A percentile compares a stretch with the other conserved stretches of the same genome.
These are phyloP conservation scores for Cettia cetti DNA, from an alignment of 2,113 vertebrate genomes.

Conservation along the genomic window DNA sequence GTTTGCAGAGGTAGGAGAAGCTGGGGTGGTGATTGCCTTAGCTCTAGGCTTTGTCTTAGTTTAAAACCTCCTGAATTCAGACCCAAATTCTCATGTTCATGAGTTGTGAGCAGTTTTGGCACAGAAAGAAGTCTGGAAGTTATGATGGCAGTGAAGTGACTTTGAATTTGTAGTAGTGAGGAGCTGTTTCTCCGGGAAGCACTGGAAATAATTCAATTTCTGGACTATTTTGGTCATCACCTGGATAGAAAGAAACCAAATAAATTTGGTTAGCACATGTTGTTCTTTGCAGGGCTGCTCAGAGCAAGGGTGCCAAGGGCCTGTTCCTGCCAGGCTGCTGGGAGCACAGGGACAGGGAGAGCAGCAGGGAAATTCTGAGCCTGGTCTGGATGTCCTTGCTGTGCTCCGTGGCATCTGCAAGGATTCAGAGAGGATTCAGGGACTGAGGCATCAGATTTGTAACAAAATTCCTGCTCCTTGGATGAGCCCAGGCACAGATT, in stretches of 20 bases:
- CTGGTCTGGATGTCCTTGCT: not conserved
- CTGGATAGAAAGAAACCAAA: not conserved
- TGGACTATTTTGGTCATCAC: not conserved
- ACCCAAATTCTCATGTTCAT: not conserved
- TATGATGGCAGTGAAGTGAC: not conserved
- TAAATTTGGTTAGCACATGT: not conserved
- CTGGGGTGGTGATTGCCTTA: not conserved
- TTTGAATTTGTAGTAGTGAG: not conserved
- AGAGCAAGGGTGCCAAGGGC: not conserved
- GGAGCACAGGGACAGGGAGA: not conserved
- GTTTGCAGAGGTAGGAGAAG: not conserved
- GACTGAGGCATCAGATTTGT: not conserved
- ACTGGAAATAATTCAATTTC: not conserved
- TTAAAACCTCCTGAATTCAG: not conserved
- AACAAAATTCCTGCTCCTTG: not conserved
- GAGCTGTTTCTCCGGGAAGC: not conserved
- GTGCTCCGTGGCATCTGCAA: not conserved
- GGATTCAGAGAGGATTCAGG: not conserved
- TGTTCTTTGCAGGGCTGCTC: not conserved
- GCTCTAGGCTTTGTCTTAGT: not conserved
- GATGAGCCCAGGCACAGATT: not conserved
- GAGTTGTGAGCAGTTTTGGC: not conserved
- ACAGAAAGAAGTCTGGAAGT: not conserved
- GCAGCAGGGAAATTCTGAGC: not conserved
- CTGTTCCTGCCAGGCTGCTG: not conserved